Conservation (phyloP, 2,797 vertebrate genomes). For the Cyprinella venusta region DNA sequence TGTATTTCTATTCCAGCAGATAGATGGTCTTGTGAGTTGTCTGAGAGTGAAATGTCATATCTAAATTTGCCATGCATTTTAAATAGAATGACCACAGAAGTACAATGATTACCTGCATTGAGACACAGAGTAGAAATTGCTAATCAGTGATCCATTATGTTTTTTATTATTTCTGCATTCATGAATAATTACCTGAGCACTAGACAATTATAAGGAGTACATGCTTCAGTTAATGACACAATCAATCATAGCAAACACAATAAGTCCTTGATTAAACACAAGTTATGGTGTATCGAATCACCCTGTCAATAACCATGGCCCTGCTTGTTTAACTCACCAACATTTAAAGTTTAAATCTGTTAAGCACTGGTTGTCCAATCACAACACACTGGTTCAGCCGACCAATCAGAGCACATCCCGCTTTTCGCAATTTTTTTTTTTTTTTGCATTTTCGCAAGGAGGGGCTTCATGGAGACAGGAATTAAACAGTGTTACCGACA, state of each 20-base stretch:
- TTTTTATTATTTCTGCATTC: conserved; percentile 14
- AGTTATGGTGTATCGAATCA: conserved; percentile 6
- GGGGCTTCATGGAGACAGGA: background rate
- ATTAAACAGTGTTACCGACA: background rate
- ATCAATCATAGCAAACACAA: conserved; percentile 35
- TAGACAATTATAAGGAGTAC: conserved; percentile 35
- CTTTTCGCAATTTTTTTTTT: background rate
- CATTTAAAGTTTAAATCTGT: background rate
- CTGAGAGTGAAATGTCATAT: background rate
- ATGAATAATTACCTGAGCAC: conserved; percentile 31
- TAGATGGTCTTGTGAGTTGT: background rate
- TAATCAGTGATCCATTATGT: conserved; percentile 34
- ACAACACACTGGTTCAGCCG: background rate
- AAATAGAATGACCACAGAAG: conserved; percentile 17
- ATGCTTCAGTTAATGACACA: conserved; percentile 39
- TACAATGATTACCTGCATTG: background rate
- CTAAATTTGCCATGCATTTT: background rate
- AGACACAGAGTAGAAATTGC: background rate
- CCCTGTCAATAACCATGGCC: background rate
- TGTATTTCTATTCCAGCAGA: background rate
- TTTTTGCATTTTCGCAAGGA: background rate
- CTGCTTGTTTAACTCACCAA: background rate
- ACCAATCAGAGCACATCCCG: background rate
- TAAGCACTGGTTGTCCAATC: background rate
- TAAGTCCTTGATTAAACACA: conserved; percentile 6